These are phyloP conservation scores for Dicaeum eximium DNA, from an alignment of 2,113 vertebrate genomes.

Conservation along the genomic window DNA sequence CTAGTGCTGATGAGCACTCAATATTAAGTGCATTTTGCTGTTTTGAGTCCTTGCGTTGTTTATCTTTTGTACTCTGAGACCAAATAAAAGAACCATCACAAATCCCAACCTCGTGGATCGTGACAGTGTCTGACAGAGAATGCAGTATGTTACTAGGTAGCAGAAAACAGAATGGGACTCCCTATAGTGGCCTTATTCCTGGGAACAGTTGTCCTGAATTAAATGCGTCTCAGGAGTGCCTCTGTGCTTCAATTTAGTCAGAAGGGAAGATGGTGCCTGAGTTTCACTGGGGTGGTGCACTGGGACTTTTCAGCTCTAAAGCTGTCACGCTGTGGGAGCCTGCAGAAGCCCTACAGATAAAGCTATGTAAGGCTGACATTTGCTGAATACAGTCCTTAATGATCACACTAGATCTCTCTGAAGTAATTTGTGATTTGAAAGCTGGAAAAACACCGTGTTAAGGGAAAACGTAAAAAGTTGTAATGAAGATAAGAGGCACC, in stretches of 20 bases:
- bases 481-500: not conserved
- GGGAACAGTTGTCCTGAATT: not conserved
- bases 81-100: too few relatives aligned
- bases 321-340: not conserved
- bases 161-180: not conserved
- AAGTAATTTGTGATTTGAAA: constrained; percentile 28
- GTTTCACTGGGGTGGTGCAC: not conserved
- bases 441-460: not conserved
- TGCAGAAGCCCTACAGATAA: not conserved
- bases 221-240: not conserved
- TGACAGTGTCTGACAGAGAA: not conserved
- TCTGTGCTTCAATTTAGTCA: not conserved
- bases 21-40: too few relatives aligned
- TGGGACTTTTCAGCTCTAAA: not conserved
- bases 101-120: too few relatives aligned
- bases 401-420: constrained; percentile 21
- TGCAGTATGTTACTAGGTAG: not conserved
- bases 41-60: too few relatives aligned
- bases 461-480: not conserved
- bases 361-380: constrained; percentile 1
- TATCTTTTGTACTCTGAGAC: too few relatives aligned
- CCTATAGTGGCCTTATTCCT: not conserved
- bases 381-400: constrained; percentile 24
- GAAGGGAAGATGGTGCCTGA: not conserved
- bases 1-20: too few relatives aligned